These are phyloP conservation scores for Carlito syrichta DNA, from an alignment of 2,113 vertebrate genomes.

Conservation along the genomic window DNA sequence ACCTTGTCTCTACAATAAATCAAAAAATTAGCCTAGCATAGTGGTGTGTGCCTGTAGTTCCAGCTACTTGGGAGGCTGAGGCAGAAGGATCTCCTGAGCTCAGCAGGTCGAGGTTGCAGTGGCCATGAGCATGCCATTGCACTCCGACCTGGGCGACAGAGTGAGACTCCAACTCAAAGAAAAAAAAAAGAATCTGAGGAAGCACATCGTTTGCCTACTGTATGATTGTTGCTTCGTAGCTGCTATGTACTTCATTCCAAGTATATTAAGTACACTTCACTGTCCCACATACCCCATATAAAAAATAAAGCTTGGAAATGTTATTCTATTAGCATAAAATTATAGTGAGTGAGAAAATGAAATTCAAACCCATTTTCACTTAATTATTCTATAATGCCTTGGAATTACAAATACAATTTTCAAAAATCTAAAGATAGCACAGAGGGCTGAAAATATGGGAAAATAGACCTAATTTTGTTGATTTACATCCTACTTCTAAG, in stretches of 20 bases:
- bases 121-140: no score
- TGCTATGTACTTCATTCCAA: background rate
- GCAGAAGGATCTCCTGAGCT: no score
- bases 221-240: background rate
- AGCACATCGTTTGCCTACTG: background rate
- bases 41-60: no score
- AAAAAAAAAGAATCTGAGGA: no score
- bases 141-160: no score
- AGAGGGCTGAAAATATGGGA: background rate
- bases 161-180: no score
- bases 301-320: background rate
- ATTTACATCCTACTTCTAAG: background rate
- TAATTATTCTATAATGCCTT: background rate
- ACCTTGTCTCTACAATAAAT: no score
- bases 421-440: background rate
- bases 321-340: background rate
- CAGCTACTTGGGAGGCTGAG: no score
- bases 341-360: background rate
- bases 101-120: no score
- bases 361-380: background rate
- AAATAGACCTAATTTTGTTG: background rate
- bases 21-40: no score
- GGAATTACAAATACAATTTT: background rate
- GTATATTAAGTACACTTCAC: background rate
- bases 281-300: background rate